Percentiles rank a stretch among this genome's conserved stretches.
Conservation (phyloP, 37 sponge, comb jelly and placozoan genomes). For the Eunapius fragilis region DNA sequence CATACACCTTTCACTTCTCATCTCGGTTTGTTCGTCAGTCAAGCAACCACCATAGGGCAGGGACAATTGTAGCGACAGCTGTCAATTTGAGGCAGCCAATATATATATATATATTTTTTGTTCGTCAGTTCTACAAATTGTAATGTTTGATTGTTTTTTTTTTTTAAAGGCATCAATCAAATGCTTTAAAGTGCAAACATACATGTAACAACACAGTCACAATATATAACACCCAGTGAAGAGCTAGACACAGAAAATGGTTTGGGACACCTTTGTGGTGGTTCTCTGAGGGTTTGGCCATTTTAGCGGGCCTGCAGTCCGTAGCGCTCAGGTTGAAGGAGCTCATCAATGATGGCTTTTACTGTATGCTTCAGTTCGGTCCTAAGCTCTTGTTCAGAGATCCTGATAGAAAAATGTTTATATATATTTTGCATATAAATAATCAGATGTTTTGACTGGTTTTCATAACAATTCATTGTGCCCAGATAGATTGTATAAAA, state of each 20-base stretch:
- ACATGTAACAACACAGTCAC: background rate
- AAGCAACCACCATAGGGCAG: background rate
- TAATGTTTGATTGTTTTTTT: background rate
- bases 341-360: constrained; percentile 48
- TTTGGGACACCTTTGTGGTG: background rate
- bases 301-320: constrained; percentile 53
- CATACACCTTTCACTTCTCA: background rate
- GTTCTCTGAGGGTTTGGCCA: background rate
- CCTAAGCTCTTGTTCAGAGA: constrained; percentile 21
- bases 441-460: constrained; percentile 12
- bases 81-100: background rate
- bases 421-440: constrained; percentile 2
- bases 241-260: background rate
- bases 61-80: background rate
- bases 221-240: background rate
- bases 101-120: background rate
- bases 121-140: background rate
- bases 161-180: background rate
- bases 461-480: no score
- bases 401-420: no score
- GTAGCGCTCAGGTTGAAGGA: constrained; percentile 62
- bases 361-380: constrained; percentile 9
- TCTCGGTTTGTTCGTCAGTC: background rate
- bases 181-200: background rate
- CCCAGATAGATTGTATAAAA: no score